A percentile compares a stretch with the other conserved stretches of the same genome.
Evolutionary conservation across 1,140 invertebrate genomes (phyloP).

Genomic region (Atopsyche davidsoni): DNA sequence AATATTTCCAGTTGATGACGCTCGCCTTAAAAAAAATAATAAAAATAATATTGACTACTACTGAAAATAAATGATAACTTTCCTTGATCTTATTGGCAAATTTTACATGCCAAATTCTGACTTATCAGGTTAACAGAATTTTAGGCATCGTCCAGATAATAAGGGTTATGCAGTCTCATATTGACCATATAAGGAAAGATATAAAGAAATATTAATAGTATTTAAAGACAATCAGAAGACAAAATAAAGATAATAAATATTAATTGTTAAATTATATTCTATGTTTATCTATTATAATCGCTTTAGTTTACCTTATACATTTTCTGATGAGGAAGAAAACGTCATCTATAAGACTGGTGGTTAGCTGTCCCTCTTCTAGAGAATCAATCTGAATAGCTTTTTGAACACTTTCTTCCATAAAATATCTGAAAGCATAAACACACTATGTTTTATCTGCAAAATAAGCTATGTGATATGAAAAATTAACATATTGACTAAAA

Average conservation of each 20-base stretch:
- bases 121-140: too few relatives aligned
- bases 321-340: constrained; percentile 97
- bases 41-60: constrained; percentile 11
- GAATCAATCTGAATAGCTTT: constrained; percentile 90
- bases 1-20: constrained; percentile 82
- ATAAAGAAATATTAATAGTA: too few relatives aligned
- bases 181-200: too few relatives aligned
- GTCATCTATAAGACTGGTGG: constrained; percentile 94
- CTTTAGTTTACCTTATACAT: constrained; percentile 69
- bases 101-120: too few relatives aligned
- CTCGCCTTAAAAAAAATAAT: constrained; percentile 54
- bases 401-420: constrained; percentile 90
- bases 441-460: too few relatives aligned
- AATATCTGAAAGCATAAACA: constrained; percentile 63
- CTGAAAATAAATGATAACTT: neutral
- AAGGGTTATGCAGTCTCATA: too few relatives aligned
- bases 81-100: too few relatives aligned
- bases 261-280: neutral
- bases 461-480: too few relatives aligned
- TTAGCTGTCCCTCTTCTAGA: constrained; percentile 62
- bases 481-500: too few relatives aligned
- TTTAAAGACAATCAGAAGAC: neutral
- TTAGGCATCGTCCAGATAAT: too few relatives aligned
- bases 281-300: constrained; percentile 7
- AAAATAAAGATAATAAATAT: constrained; percentile 15